Evolutionary conservation across 2,113 vertebrate species (phyloP).

Genomic region (Gobio gobio): DNA sequence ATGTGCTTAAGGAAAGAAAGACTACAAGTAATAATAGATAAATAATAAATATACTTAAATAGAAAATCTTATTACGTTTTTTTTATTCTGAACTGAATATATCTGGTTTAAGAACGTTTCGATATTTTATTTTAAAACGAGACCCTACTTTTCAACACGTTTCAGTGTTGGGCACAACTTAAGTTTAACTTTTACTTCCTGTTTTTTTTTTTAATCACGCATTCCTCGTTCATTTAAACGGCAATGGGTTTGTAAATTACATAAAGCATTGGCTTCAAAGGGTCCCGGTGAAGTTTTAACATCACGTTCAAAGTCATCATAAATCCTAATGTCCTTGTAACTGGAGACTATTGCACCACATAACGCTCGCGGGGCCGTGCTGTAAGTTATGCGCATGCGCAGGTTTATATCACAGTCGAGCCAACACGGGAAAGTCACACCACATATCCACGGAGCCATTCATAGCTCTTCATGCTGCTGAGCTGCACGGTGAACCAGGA

Average conservation of each 20-base stretch:
- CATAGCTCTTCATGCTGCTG: background rate
- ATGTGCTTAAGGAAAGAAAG: too few species aligned
- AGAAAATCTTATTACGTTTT: background rate
- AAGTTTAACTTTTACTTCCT: background rate
- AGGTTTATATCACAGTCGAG: background rate
- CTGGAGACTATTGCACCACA: constrained; percentile 4
- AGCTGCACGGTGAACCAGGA: background rate
- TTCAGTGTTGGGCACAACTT: background rate
- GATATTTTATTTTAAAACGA: background rate
- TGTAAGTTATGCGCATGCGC: constrained; percentile 23
- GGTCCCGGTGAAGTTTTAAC: background rate
- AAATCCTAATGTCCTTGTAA: constrained; percentile 7
- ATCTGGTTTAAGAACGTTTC: background rate
- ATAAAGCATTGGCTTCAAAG: background rate
- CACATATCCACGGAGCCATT: background rate
- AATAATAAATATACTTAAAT: too few species aligned
- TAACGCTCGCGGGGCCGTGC: background rate
- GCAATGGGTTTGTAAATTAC: background rate
- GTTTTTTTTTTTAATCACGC: background rate
- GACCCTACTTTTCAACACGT: background rate
- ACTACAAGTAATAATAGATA: too few species aligned
- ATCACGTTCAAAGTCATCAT: background rate
- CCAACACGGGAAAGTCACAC: background rate
- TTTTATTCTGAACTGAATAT: background rate
- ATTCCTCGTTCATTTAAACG: background rate